A percentile compares a stretch with the other conserved stretches of the same genome.
Conservation (phyloP, 2,797 vertebrate species). For the Scleropages formosus region DNA sequence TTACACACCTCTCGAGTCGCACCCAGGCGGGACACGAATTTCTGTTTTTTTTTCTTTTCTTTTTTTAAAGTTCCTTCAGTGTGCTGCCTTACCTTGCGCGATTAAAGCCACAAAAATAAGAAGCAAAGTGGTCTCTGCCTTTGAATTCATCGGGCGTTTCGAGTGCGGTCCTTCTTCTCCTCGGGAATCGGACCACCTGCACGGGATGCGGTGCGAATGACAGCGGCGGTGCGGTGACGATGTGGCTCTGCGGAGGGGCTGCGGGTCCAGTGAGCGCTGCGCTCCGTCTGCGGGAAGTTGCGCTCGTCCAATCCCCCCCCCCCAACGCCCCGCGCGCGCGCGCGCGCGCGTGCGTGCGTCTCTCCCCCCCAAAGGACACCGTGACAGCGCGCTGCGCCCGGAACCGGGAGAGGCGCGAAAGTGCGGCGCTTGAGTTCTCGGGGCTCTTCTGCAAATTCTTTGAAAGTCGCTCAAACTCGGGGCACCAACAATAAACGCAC, state of each 20-base stretch:
- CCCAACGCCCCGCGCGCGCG: constrained; percentile 39
- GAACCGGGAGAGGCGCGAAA: too few relatives aligned
- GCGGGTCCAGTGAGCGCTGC: constrained; percentile 40
- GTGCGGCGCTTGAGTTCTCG: too few relatives aligned
- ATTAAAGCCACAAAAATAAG: constrained; percentile 57
- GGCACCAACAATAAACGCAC: too few relatives aligned
- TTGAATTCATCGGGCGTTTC: constrained; percentile 55
- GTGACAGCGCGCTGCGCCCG: too few relatives aligned
- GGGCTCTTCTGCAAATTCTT: too few relatives aligned
- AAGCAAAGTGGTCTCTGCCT: constrained; percentile 53
- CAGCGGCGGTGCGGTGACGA: background rate
- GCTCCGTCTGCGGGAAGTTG: constrained; percentile 36
- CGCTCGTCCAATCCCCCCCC: constrained; percentile 39
- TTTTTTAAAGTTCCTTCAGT: too few relatives aligned
- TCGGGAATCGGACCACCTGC: constrained; percentile 25
- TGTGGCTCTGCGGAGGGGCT: constrained; percentile 39
- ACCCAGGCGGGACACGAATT: background rate
- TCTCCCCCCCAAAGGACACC: too few relatives aligned
- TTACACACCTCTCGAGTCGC: too few relatives aligned
- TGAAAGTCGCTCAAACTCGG: too few relatives aligned
- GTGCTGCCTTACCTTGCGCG: constrained; percentile 58
- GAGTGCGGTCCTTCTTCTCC: constrained; percentile 36
- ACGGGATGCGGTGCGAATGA: background rate
- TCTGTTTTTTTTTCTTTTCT: background rate
- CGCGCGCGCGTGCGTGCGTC: too few relatives aligned